Conservation (phyloP, 2,797 vertebrate genomes). For the Microchirus variegatus region DNA sequence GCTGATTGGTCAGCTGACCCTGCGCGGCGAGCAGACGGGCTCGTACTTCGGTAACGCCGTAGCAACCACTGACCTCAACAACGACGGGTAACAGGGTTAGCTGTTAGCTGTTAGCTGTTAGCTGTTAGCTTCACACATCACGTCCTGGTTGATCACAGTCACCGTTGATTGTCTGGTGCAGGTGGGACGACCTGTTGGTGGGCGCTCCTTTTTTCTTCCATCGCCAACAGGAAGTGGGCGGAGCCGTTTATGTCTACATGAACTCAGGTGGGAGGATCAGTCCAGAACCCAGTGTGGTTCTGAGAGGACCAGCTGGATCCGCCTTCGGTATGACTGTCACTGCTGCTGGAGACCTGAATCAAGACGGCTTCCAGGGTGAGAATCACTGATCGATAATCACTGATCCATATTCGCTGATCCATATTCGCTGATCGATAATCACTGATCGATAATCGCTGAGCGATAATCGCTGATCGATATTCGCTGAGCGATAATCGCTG, state of each 20-base stretch:
- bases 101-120: too few relatives aligned
- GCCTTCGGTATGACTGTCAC: slow-evolving; percentile 87
- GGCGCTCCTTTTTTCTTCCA: slow-evolving; percentile 92
- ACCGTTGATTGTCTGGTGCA: slow-evolving; percentile 38
- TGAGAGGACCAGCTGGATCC: slow-evolving; percentile 81
- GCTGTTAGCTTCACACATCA: not conserved
- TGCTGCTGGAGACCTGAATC: slow-evolving; percentile 88
- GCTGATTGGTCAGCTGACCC: slow-evolving; percentile 41
- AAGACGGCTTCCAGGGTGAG: slow-evolving; percentile 92
- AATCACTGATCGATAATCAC: not conserved
- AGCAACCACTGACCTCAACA: slow-evolving; percentile 88
- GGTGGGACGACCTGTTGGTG: slow-evolving; percentile 90
- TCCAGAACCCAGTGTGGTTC: slow-evolving; percentile 59
- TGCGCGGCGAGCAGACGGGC: slow-evolving; percentile 88
- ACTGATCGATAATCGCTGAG: not conserved
- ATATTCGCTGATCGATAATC: not conserved
- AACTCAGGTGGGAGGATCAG: slow-evolving; percentile 82
- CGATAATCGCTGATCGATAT: not conserved
- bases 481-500: too few relatives aligned
- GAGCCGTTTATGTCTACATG: slow-evolving; percentile 89
- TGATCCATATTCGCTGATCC: not conserved
- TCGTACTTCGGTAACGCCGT: slow-evolving; percentile 92
- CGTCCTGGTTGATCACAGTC: not conserved
- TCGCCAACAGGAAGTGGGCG: slow-evolving; percentile 82
- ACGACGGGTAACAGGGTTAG: slow-evolving; percentile 84